Conservation (phyloP, 2,888 invertebrate genomes). For the Rhagophthalmus giganteus region DNA sequence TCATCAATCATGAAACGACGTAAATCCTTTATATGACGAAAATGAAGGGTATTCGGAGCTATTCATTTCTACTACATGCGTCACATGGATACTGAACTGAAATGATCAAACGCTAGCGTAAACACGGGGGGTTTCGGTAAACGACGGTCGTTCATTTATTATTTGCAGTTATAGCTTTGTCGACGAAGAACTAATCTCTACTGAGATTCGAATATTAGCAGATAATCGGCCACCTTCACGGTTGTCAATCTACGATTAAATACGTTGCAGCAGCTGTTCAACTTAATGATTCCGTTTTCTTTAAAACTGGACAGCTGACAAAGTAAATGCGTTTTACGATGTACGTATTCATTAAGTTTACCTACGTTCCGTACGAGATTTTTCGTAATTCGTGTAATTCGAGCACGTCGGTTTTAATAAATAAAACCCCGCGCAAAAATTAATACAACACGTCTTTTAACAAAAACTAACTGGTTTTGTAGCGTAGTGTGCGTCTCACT, state of each 20-base stretch:
- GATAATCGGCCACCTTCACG: conserved; percentile 38
- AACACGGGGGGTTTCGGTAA: conserved; percentile 12
- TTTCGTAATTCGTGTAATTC: neutral
- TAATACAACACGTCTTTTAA: neutral
- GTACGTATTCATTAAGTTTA: conserved; percentile 22
- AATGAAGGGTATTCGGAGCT: conserved; percentile 13
- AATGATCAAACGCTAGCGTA: conserved; percentile 7
- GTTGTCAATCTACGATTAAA: conserved; percentile 37
- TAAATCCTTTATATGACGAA: conserved; percentile 10
- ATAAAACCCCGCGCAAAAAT: conserved; percentile 1
- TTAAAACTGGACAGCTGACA: conserved; percentile 33
- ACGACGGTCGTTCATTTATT: conserved; percentile 21
- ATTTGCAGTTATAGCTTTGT: conserved; percentile 17
- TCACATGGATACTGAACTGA: conserved; percentile 14
- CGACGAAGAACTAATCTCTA: conserved; percentile 24
- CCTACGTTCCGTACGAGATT: neutral
- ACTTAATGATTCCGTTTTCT: conserved; percentile 36
- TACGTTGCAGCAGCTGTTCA: conserved; percentile 34
- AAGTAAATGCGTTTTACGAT: conserved; percentile 18
- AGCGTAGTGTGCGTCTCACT: neutral
- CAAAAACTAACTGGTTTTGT: conserved; percentile 5
- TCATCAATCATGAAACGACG: conserved; percentile 14
- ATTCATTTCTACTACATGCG: conserved; percentile 6
- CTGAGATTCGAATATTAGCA: conserved; percentile 33
- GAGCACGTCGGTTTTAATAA: neutral